Evolutionary conservation across 2,113 vertebrate species (phyloP).

Genomic region (Rhinopomastus cyanomelas): DNA sequence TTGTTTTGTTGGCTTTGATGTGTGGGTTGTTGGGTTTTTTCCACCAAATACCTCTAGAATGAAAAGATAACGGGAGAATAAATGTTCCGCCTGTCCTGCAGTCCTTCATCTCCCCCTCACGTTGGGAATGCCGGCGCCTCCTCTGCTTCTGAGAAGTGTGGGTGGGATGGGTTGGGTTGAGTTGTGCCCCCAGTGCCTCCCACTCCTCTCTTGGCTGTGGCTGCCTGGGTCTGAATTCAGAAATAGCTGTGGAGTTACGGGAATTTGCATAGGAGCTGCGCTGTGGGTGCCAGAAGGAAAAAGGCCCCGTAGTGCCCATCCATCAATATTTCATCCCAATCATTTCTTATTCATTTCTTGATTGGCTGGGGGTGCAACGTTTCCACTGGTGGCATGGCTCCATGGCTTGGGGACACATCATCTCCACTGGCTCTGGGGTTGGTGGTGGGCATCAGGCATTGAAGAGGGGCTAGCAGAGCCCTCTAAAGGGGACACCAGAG

Average conservation of each 20-base stretch:
- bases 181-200: background rate
- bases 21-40: background rate
- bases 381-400: background rate
- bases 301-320: background rate
- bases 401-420: fast-evolving
- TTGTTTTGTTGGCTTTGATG: background rate
- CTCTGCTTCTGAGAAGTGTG: fast-evolving
- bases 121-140: background rate
- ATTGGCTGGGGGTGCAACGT: background rate
- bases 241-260: fast-evolving
- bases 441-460: background rate
- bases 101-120: background rate
- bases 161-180: background rate
- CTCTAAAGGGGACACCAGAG: background rate
- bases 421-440: background rate
- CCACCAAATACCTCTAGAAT: background rate
- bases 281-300: background rate
- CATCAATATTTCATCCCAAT: background rate
- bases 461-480: background rate
- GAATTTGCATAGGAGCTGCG: background rate
- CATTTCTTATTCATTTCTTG: background rate
- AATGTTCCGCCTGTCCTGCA: background rate
- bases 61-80: background rate
- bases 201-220: background rate
- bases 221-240: background rate